Conservation (phyloP, 2,888 invertebrate species). For the Oithona nana region DNA sequence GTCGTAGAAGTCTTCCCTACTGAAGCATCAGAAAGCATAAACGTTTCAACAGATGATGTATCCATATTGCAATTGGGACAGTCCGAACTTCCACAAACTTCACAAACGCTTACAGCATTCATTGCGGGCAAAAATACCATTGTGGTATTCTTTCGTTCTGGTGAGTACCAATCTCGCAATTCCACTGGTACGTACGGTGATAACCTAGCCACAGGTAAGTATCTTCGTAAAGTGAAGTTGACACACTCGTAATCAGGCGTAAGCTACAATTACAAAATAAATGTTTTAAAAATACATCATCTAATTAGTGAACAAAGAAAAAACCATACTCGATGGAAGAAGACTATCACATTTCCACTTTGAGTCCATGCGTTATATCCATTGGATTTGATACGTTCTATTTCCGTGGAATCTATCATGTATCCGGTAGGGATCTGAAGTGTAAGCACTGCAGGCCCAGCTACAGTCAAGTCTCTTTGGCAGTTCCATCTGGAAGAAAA, state of each 20-base stretch:
- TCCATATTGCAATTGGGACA: background rate
- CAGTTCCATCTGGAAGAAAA: conserved; percentile 15
- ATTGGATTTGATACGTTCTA: background rate
- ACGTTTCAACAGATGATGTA: no score
- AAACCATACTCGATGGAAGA: background rate
- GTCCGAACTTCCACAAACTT: background rate
- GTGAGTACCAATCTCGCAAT: background rate
- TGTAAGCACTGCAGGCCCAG: background rate
- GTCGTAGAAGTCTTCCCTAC: no score
- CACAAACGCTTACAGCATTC: background rate
- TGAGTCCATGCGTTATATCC: background rate
- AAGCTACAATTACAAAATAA: no score
- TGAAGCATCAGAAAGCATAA: no score
- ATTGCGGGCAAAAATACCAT: background rate
- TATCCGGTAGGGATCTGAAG: background rate
- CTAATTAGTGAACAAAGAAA: background rate
- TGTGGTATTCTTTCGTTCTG: background rate
- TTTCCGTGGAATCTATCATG: background rate
- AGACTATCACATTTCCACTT: background rate
- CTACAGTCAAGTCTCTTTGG: background rate
- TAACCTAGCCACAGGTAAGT: background rate
- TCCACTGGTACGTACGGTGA: background rate
- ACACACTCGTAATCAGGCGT: background rate
- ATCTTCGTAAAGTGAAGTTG: background rate
- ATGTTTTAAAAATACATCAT: no score